Conservation (phyloP, 2,797 vertebrate species). For the Phalloptychus januarius region DNA sequence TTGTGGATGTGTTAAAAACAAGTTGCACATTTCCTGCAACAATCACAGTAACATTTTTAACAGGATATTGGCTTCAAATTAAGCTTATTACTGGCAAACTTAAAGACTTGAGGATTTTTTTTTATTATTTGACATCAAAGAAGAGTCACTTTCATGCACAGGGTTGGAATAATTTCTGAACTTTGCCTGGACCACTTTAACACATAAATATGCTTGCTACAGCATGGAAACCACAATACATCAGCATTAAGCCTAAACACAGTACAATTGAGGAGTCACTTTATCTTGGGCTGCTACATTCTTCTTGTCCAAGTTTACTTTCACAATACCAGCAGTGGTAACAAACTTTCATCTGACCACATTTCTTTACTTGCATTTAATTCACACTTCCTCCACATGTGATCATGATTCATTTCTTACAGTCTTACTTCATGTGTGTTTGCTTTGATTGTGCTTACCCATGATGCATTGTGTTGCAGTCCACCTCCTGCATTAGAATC, state of each 20-base stretch:
- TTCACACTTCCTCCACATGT: neutral
- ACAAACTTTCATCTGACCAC: neutral
- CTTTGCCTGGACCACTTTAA: neutral
- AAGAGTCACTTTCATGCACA: neutral
- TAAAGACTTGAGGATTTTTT: neutral
- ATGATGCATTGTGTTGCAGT: neutral
- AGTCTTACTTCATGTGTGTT: neutral
- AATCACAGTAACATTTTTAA: neutral
- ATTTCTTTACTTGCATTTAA: neutral
- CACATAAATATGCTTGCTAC: neutral
- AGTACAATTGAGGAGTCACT: too few species aligned
- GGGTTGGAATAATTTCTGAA: neutral
- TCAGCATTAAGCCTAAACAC: neutral
- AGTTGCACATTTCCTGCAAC: conserved; percentile 13
- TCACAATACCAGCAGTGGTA: neutral
- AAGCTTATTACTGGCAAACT: conserved; percentile 6
- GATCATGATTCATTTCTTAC: neutral
- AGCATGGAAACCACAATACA: neutral
- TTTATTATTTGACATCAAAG: too few species aligned
- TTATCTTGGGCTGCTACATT: too few species aligned
- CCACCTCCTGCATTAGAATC: neutral
- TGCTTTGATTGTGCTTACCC: neutral
- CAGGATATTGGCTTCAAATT: conserved; percentile 1
- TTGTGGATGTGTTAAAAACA: conserved; percentile 17
- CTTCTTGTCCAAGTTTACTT: neutral